Evolutionary conservation across 2,113 vertebrate species (phyloP).

Genomic region (Rousettus leschenaultii): DNA sequence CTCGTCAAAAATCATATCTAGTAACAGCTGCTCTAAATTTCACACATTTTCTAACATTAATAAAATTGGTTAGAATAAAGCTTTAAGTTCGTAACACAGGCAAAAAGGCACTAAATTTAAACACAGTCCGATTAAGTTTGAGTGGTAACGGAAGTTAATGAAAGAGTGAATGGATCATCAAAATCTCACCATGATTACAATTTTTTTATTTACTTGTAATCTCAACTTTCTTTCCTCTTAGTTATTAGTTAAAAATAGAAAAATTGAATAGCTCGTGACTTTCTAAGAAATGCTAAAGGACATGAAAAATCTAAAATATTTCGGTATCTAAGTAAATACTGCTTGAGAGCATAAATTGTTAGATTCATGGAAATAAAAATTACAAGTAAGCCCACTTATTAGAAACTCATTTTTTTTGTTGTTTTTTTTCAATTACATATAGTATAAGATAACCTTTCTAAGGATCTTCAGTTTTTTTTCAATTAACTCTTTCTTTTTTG

Average conservation of each 20-base stretch:
- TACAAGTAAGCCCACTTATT: not conserved
- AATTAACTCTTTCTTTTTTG: not conserved
- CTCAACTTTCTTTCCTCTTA: not conserved
- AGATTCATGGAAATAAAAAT: not conserved
- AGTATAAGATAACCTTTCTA: not conserved
- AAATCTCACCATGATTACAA: not conserved
- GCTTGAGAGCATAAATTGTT: not conserved
- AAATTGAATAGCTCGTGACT: not conserved
- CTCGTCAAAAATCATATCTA: not conserved
- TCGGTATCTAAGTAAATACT: not conserved
- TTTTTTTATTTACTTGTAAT: not conserved
- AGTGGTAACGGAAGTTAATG: not conserved
- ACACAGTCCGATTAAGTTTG: not conserved
- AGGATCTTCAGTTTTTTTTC: not conserved
- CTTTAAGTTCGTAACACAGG: not conserved
- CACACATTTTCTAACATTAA: not conserved
- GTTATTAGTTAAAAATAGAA: not conserved
- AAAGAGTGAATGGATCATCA: not conserved
- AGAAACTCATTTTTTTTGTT: not conserved
- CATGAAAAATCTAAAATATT: not conserved
- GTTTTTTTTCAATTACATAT: not conserved
- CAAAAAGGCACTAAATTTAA: not conserved
- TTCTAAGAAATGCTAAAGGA: not conserved
- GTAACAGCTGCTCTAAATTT: not conserved
- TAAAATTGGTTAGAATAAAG: not conserved